These are phyloP conservation scores for Drosophila novamexicana DNA, from an alignment of 1,140 invertebrate genomes.

Conservation along the genomic window DNA sequence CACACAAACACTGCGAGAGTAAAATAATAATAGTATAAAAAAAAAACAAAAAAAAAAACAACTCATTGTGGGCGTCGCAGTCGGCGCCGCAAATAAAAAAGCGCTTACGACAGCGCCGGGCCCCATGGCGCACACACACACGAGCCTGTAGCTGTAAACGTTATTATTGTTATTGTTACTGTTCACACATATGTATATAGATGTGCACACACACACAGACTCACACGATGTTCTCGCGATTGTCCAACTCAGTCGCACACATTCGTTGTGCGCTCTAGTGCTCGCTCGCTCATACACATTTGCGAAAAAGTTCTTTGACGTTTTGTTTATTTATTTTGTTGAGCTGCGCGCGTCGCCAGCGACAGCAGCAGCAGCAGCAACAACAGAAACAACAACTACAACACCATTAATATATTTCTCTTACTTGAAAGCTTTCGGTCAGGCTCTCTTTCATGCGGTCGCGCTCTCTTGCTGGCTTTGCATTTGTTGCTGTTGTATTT, in stretches of 20 bases:
- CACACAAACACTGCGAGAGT: constrained; percentile 6
- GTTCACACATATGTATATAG: background rate
- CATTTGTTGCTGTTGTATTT: constrained; percentile 8
- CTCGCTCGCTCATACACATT: constrained; percentile 55
- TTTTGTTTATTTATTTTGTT: constrained; percentile 82
- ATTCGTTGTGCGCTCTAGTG: constrained; percentile 27
- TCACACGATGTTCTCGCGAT: constrained; percentile 13
- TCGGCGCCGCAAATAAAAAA: constrained; percentile 69
- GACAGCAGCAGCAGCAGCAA: background rate
- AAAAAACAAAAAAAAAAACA: background rate
- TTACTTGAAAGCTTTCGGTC: constrained; percentile 29
- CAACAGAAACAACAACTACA: background rate
- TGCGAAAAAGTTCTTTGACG: constrained; percentile 81
- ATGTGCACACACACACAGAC: background rate
- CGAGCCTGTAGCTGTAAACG: constrained; percentile 58
- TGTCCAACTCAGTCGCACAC: constrained; percentile 10
- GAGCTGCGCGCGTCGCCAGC: constrained; percentile 50
- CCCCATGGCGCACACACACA: constrained; percentile 41
- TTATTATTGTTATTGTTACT: constrained; percentile 66
- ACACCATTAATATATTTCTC: constrained; percentile 10
- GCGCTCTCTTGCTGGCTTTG: background rate
- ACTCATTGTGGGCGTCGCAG: constrained; percentile 25
- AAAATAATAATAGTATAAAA: constrained; percentile 26
- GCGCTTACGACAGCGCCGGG: constrained; percentile 65
- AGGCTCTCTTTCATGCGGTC: constrained; percentile 23